These are phyloP conservation scores for Acleris cristana DNA, from an alignment of 2,888 invertebrate genomes.

Conservation along the genomic window DNA sequence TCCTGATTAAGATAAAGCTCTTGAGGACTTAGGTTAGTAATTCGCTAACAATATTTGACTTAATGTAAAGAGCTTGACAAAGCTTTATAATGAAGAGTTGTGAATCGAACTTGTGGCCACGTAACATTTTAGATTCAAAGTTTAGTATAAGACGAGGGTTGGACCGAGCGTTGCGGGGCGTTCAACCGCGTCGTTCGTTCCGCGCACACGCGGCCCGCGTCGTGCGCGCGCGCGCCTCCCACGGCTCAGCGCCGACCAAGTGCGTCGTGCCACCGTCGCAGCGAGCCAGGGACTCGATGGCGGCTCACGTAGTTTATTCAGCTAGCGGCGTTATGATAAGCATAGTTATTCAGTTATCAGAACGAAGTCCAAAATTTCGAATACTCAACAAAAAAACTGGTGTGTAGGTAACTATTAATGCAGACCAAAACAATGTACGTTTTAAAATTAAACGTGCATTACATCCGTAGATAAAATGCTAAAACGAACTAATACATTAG, in stretches of 20 bases:
- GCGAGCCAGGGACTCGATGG: constrained; percentile 15
- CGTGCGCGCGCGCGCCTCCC: constrained; percentile 56
- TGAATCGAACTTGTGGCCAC: constrained; percentile 83
- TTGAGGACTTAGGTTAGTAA: constrained; percentile 64
- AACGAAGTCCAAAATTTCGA: constrained; percentile 8
- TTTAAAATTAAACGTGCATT: no score
- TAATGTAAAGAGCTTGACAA: constrained; percentile 82
- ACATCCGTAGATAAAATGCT: no score
- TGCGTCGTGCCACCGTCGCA: constrained; percentile 29
- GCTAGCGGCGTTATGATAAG: constrained; percentile 32
- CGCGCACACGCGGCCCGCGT: constrained; percentile 1
- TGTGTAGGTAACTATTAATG: background rate
- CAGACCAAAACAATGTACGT: background rate
- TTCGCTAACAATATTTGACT: constrained; percentile 61
- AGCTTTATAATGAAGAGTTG: constrained; percentile 83
- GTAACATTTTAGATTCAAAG: constrained; percentile 69
- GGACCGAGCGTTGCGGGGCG: constrained; percentile 21
- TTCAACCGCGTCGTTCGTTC: constrained; percentile 8
- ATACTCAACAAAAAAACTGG: background rate
- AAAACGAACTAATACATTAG: no score
- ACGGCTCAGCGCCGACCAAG: constrained; percentile 61
- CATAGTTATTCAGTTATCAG: constrained; percentile 13
- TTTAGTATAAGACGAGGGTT: constrained; percentile 55
- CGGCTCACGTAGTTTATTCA: constrained; percentile 30
- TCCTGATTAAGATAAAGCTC: constrained; percentile 53